These are phyloP conservation scores for Dascyllus trimaculatus DNA, from an alignment of 2,113 vertebrate genomes.

Conservation along the genomic window DNA sequence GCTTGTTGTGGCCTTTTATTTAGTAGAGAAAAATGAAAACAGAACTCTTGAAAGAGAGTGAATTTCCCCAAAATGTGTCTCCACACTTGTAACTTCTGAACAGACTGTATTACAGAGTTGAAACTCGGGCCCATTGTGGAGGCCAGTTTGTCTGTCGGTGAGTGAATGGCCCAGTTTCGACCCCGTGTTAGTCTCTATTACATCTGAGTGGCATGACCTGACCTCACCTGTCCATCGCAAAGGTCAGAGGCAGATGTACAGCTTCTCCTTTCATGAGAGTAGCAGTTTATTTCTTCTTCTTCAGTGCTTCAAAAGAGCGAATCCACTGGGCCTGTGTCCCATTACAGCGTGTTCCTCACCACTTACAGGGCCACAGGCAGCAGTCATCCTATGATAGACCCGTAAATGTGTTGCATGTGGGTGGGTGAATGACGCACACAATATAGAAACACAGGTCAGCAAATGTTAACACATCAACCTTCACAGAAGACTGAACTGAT, in stretches of 20 bases:
- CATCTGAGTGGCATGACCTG: conserved; percentile 40
- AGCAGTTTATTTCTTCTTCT: conserved; percentile 7
- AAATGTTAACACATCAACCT: conserved; percentile 14
- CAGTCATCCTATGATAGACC: background rate
- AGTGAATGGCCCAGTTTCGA: conserved; percentile 27
- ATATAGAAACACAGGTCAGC: background rate
- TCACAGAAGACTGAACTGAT: conserved; percentile 13
- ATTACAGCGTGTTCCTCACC: background rate
- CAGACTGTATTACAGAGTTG: background rate
- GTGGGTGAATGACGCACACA: background rate
- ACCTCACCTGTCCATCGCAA: conserved; percentile 27
- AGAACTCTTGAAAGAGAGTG: background rate
- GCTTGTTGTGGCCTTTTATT: no score
- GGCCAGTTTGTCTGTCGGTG: conserved; percentile 35
- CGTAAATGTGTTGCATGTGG: conserved; percentile 20
- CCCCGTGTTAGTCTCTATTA: conserved; percentile 49
- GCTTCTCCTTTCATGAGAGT: conserved; percentile 6
- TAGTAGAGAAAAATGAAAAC: no score
- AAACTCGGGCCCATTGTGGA: conserved; percentile 29
- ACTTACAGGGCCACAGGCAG: conserved; percentile 11
- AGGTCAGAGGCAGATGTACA: conserved; percentile 14
- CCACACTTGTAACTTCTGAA: conserved; percentile 2
- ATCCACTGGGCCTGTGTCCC: background rate
- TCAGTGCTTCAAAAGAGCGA: background rate
- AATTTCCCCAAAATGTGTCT: conserved; percentile 5